Evolutionary conservation across 2,113 vertebrate genomes (phyloP), one percentile per base, ranked within the genome.

Genomic region (Uropsilus gracilis): DNA sequence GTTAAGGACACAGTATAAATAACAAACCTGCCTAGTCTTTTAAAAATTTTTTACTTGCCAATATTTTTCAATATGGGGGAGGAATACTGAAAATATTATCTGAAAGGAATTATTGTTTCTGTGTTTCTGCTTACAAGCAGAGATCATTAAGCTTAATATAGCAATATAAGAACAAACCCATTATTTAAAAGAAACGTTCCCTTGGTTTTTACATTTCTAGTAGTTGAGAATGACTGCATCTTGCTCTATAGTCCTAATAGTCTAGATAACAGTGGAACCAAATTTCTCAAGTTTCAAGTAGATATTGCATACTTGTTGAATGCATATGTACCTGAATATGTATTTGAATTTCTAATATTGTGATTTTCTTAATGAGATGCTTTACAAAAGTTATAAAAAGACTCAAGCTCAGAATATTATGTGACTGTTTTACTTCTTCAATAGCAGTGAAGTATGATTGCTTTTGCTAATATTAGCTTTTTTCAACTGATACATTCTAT

Each of bases 11-110:
- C n/a, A n/a, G n/a, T n/a, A n/a, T n/a, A n/a, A n/a, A n/a, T 93
- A 97, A 95, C 95, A 97, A 89, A n/a, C n/a, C n/a, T 18, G 28
- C 24, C 28, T 61, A 10, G 8, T 32, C 11, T 76, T 95, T 97
- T 91, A 89, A 94, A 97, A 95, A 95, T 93, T 97, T 94, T 32
- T 57, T 97, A 89, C 95, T 97, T 94, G 81, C 30, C 88, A 96
- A 75, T 91, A 97, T 97, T 93, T 97, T 95, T 86, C 78, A 95
- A 95, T 84, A 1, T 8, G 8, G 48, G 13, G 6, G 2, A 89
- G 1, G 18, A 55, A 72, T 72, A 42, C 28, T n/a, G n/a, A 37
- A 94, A 86, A 72, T 44, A 93, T 59, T n/a, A n/a, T 78, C 42
- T 39, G 14, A 69, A n/a, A 34, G 89, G 90, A 87, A 69, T 63